Base-by-base conservation (phyloP, 2,797 vertebrate genomes). In the Lithobates sylvaticus region DNA sequence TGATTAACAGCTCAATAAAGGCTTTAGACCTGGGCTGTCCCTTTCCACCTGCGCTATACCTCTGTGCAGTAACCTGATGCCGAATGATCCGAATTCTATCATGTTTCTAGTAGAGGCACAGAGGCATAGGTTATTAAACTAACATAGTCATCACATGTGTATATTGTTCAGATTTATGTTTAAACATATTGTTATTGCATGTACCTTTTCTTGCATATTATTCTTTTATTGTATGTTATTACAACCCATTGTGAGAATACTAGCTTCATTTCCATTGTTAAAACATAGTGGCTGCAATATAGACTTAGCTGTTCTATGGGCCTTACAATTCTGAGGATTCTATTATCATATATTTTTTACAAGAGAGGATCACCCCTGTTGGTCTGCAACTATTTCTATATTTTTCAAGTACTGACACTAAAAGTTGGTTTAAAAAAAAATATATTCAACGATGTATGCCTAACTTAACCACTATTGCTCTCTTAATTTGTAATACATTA, bases 51-150 rank as follows among this genome's bases (percentile, higher is more conserved):
- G 68, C 68, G 73, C 16, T 81, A 61, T 50, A 81, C 79, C 73
- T 81, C 69, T 81, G 79, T 81, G 79, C 68, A 61, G 79, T 72
- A 81, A 81, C 18, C 8, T 61, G 69, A 73, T 73, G 29, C 73
- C 16, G 12, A 42, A 73, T 64, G 21, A 16, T 72, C 47, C 26
- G 61, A 73, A 64, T 47, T 39, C 26, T 26, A 39, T 61, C 61
- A 64, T 78, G 29, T 65, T 78, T 39, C 58, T 78, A 16, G 7
- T 32, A 74, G 54, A 61, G 6, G 7, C 10, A 74, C 42, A 47
- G n/a, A 44, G 72, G 10, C 23, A 13, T 74, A 5, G 8, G 39
- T 26, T 74, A 27, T 74, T 73, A 47, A 27, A 44, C 5, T 42
- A n/a, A 27, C 42, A 18, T 27, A 16, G 23, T 74, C 5, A 44